Evolutionary conservation across 2,113 vertebrate species (phyloP), one percentile per base, ranked within the genome.

Genomic region (Petrocephalus microphthalmus): DNA sequence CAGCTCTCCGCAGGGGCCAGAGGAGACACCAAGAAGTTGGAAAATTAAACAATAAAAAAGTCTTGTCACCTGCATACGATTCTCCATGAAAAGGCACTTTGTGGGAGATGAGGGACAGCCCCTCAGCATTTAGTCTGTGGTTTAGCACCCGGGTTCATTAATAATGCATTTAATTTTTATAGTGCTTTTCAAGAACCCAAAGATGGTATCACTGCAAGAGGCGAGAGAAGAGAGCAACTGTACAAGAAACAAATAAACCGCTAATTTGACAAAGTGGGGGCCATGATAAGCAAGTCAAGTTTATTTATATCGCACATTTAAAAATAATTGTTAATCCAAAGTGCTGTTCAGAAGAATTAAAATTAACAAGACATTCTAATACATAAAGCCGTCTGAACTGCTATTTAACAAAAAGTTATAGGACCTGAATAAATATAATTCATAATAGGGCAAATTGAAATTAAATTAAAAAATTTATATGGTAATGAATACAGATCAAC

Each of bases 1-100:
- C 92, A 94, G 93, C 93, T 94, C 93, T 53, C 8, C 11, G 25
- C 25, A 1, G 1, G 60, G n/a, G n/a, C 60, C 60, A 64, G 60
- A 7, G 0, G 60, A 64, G n/a, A 7, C n/a, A 11, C 11, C 60
- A 25, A 64, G n/a, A 25, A n/a, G n/a, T 22, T 64, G 60, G 25
- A 25, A 64, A 64, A 25, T 64, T 25, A 60, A 60, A 60, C 57
- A 25, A 64, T 25, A 64, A 64, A 22, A 64, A 64, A 64, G 8
- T 11, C 60, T 64, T 64, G 60, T 64, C 60, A 64, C 8, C n/a
- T 11, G n/a, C n/a, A 25, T 64, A 64, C 25, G 60, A 25, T 64
- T 64, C 25, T 64, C 22, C 60, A 51, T 7, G 49, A 7, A 7
- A 51, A 7, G 22, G 3, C 60, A 3, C 60, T 25, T 22, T 0